Percentiles rank a stretch among this genome's conserved stretches.
These are phyloP conservation scores for Caracal caracal DNA, from an alignment of 2,113 vertebrate genomes.

Conservation along the genomic window DNA sequence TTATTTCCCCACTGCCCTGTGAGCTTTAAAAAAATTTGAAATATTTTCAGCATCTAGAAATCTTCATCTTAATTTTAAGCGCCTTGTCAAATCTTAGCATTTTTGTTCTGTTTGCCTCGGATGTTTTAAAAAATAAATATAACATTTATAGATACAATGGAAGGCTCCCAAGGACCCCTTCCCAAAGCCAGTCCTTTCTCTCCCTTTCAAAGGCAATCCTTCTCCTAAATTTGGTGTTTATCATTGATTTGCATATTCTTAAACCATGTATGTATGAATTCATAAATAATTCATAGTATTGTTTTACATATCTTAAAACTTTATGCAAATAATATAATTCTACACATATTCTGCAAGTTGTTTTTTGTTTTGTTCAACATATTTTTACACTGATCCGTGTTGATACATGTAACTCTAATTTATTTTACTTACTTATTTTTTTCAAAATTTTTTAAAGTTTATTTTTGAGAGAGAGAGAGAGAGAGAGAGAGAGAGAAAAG, in stretches of 20 bases:
- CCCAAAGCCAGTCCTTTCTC: not conserved
- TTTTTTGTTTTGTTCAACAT: conserved; percentile 28
- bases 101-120: conserved; percentile 36
- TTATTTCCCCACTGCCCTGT: not conserved
- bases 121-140: conserved; percentile 1
- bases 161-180: not conserved
- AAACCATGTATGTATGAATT: not conserved
- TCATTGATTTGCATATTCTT: conserved; percentile 28
- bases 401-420: not conserved
- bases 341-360: not conserved
- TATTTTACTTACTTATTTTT: not conserved
- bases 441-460: too few species aligned
- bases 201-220: not conserved
- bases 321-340: not conserved
- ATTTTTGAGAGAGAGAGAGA: too few species aligned
- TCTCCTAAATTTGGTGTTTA: conserved; percentile 3
- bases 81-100: not conserved
- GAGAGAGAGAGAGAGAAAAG: too few species aligned
- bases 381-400: not conserved
- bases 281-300: not conserved
- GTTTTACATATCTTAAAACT: conserved; percentile 23
- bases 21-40: not conserved
- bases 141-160: not conserved
- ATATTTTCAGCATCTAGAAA: not conserved
- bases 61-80: not conserved